A percentile compares a stretch with the other conserved stretches of the same genome.
phyloP scores from a whole-genome alignment of 2,113 vertebrate species.

The Cinclus cinclus region DNA sequence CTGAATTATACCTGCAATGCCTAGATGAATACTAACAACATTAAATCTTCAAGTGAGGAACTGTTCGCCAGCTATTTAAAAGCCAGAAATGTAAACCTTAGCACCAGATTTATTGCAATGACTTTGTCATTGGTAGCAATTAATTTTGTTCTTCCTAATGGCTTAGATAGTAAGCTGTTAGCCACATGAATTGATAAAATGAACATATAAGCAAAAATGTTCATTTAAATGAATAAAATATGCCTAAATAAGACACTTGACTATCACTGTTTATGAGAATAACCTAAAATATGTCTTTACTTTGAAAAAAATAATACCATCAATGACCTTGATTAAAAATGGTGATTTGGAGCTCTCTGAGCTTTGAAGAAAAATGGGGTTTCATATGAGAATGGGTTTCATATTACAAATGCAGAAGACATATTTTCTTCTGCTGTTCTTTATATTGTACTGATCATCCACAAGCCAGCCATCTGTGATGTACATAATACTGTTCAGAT shows the following conservation, averaged over 20 bases:
- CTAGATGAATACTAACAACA: background rate
- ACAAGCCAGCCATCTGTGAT: background rate
- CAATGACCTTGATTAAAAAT: background rate
- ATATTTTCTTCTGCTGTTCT: background rate
- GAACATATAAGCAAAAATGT: background rate
- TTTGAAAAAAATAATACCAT: background rate
- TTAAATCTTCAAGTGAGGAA: background rate
- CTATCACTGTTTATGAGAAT: background rate
- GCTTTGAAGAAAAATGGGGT: background rate
- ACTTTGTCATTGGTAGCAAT: background rate
- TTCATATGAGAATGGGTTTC: background rate
- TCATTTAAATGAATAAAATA: background rate
- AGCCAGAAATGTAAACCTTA: background rate
- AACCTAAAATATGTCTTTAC: background rate
- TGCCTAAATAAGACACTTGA: background rate
- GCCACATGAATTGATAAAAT: background rate
- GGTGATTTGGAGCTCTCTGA: background rate
- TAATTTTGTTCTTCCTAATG: background rate
- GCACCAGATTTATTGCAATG: background rate
- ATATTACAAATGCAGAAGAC: background rate
- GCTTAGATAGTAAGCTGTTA: background rate
- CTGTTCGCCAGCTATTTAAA: background rate
- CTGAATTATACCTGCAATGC: background rate
- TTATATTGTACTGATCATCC: background rate
- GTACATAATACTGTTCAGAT: background rate